Base-by-base conservation (phyloP, 2,888 invertebrate species). In the Lasioglossum vierecki region DNA sequence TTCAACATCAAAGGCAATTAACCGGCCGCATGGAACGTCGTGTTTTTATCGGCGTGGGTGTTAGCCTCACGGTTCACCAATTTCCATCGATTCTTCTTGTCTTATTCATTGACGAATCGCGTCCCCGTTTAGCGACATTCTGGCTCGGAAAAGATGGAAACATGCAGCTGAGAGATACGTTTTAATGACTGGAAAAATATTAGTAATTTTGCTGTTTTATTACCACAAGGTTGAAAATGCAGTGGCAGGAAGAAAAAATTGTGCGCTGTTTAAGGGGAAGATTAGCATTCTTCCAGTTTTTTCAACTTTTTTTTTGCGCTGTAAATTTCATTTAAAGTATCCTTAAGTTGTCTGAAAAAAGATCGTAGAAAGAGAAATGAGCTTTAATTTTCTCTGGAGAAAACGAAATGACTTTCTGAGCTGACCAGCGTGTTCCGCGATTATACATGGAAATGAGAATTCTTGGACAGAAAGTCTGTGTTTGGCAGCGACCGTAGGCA, bases 401-500 rank as follows among this genome's bases (percentile, higher is more conserved):
- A 44, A 44, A 44, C 13, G 44, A 44, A 44, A 44, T 44, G 4
- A 44, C 11, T 44, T 13, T 44, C 4, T 44, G 44, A 13, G 4
- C 63, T 15, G 63, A 63, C 15, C 63, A 5, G 15, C 63, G 13
- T 63, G 60, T 30, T 30, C 15, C 15, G 13, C 26, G 63, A 63
- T 63, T 63, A 6, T 30, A 30, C 63, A 63, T 63, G 26, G 63
- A 30, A 63, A 63, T 15, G 63, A 63, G 63, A 63, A 63, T 63
- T 63, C 63, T 63, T 63, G 63, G 63, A 63, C 30, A 30, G 63
- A 63, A 30, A 63, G 63, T 26, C 60, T 26, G 15, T n/a, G 63
- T 63, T 63, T 63, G 63, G 63, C 63, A 60, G 60, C 60, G 26
- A 26, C 13, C 60, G 26, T 60, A 15, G 60, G 66, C 66, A 35